A percentile compares a stretch with the other conserved stretches of the same genome.
Conservation (phyloP, 2,888 invertebrate species). For the Scelioninae gen. 2 region DNA sequence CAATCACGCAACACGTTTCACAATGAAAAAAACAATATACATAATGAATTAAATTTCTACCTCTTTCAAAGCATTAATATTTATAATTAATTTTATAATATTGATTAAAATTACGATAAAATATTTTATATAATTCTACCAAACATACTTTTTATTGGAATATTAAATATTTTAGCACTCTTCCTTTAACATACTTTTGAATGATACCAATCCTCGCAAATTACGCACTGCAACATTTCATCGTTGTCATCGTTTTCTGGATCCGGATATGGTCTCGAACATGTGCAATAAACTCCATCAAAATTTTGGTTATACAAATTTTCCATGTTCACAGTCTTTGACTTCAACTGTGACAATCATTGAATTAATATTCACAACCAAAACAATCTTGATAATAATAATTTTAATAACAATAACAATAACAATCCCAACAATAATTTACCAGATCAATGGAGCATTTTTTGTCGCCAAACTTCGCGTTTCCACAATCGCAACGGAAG, state of each 20-base stretch:
- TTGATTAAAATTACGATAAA: too few species aligned
- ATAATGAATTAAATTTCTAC: too few species aligned
- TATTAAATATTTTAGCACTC: too few species aligned
- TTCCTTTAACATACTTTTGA: conserved; percentile 77
- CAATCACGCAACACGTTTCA: too few species aligned
- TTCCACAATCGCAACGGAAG: conserved; percentile 97
- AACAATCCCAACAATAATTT: conserved; percentile 63
- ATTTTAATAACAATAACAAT: too few species aligned
- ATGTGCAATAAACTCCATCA: conserved; percentile 92
- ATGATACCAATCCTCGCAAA: conserved; percentile 99
- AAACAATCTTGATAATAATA: neutral
- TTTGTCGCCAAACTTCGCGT: conserved; percentile 82
- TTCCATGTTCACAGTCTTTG: conserved; percentile 80
- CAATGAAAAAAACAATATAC: too few species aligned
- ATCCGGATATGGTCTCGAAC: conserved; percentile 95
- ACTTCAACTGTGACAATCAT: conserved; percentile 74
- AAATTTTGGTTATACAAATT: conserved; percentile 97
- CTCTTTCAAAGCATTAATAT: too few species aligned
- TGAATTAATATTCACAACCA: neutral
- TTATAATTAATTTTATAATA: too few species aligned
- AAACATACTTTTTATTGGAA: too few species aligned
- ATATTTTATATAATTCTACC: too few species aligned
- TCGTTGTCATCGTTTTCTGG: conserved; percentile 88
- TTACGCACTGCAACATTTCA: conserved; percentile 96
- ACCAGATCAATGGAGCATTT: conserved; percentile 83